Evolutionary conservation across 2,113 vertebrate species (phyloP), one percentile per base, ranked within the genome.

Genomic region (Rhombomys opimus): DNA sequence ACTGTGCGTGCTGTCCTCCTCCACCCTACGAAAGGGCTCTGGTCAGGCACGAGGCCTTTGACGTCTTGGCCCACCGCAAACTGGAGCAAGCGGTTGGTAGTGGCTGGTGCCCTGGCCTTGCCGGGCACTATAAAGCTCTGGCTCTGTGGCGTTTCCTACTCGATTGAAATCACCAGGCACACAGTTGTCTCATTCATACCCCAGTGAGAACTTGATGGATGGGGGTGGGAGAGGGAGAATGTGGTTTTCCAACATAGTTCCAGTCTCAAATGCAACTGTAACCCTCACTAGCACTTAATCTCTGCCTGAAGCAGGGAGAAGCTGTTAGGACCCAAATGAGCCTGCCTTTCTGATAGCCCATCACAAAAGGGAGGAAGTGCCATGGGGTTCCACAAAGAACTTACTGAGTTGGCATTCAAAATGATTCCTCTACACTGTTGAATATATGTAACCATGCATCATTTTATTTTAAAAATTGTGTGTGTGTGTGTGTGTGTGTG

Each of bases 221-320:
- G 13, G 77, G 30, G 15, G 30, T 32, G 50, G 7, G 38, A 87
- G 61, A 63, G 35, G 7, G 32, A 89, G 70, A 57, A 50, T 87
- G 38, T 59, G 13, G 81, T 72, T 76, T 94, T 77, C 65, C 25
- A 73, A 87, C 86, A 95, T 68, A 85, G 70, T 80, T 94, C 70
- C 57, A 30, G 22, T 75, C 61, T 41, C 68, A 89, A 61, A 35
- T 54, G 59, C 32, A 73, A 32, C 30, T 23, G 13, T 27, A 57
- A 65, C 6, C 14, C 78, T 96, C 50, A 6, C 35, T 38, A 63
- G 54, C 54, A 35, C 9, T 68, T 87, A 20, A 30, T 87, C 54
- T 32, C 15, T 67, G 7, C 32, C 52, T 2, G 5, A 8, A 84
- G 80, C 35, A 0, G n/a, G 46, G 46, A 46, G 46, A 46, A 46